phyloP scores from a whole-genome alignment of 2,113 vertebrate genomes.

The Bombycilla garrulus region DNA sequence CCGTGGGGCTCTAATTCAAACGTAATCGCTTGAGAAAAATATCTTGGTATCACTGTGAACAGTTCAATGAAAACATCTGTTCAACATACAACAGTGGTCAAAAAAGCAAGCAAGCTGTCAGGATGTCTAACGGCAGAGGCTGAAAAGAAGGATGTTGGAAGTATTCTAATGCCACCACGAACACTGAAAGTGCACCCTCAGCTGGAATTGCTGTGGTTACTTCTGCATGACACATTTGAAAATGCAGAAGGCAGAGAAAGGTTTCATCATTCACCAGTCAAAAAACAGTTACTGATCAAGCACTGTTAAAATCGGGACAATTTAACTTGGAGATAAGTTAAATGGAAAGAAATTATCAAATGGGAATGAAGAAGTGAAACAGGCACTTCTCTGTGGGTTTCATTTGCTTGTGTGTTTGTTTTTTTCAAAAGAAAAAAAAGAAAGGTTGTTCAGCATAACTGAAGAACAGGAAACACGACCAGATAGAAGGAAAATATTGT shows the following conservation, averaged over 20 bases:
- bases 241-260: neutral
- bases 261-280: neutral
- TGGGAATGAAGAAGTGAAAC: neutral
- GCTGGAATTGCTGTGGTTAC: neutral
- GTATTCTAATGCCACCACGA: neutral
- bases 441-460: neutral
- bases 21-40: constrained; percentile 52
- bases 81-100: neutral
- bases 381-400: neutral
- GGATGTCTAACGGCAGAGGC: neutral
- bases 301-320: neutral
- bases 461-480: neutral
- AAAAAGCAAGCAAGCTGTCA: constrained; percentile 28
- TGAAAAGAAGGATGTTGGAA: neutral
- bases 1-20: constrained; percentile 39
- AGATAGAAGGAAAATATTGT: neutral
- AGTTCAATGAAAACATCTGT: constrained; percentile 60
- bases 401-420: neutral
- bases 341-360: neutral
- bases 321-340: neutral
- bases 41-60: constrained; percentile 39
- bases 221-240: neutral
- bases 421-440: neutral
- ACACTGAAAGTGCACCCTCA: neutral
- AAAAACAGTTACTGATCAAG: neutral